Evolutionary conservation across 2,113 vertebrate genomes (phyloP).

Genomic region (Melozone crissalis): DNA sequence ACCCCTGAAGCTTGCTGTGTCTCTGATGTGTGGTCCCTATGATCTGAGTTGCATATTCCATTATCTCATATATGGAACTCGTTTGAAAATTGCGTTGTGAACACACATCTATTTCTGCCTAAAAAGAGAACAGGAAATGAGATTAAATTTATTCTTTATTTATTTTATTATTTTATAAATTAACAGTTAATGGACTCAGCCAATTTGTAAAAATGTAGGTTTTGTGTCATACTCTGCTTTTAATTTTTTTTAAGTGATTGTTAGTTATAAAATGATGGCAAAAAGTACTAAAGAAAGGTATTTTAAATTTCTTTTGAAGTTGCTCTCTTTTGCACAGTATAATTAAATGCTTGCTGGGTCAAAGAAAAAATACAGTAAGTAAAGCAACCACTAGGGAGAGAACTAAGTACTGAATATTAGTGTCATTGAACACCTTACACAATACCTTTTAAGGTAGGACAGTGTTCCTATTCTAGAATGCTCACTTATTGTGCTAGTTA

Average conservation of each 20-base stretch:
- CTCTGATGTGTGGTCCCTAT: neutral
- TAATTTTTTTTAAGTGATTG: neutral
- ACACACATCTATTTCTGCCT: neutral
- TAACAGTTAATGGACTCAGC: neutral
- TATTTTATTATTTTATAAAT: too few species aligned
- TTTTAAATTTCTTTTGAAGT: constrained; percentile 13
- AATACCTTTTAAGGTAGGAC: neutral
- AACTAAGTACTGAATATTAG: neutral
- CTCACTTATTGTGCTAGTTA: neutral
- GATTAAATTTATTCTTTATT: neutral
- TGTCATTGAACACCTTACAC: neutral
- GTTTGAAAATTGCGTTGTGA: neutral
- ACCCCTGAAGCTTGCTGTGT: neutral
- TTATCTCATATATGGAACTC: neutral
- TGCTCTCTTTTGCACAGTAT: neutral
- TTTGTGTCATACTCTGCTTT: neutral
- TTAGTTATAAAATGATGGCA: neutral
- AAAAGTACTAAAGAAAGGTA: neutral
- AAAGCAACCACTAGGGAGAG: neutral
- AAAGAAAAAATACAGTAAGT: neutral
- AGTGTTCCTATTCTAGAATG: neutral
- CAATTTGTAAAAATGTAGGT: neutral
- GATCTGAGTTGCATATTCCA: neutral
- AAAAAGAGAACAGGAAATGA: neutral
- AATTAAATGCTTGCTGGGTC: neutral